phyloP scores from a whole-genome alignment of 2,888 invertebrate species.

The Oscheius sp. region DNA sequence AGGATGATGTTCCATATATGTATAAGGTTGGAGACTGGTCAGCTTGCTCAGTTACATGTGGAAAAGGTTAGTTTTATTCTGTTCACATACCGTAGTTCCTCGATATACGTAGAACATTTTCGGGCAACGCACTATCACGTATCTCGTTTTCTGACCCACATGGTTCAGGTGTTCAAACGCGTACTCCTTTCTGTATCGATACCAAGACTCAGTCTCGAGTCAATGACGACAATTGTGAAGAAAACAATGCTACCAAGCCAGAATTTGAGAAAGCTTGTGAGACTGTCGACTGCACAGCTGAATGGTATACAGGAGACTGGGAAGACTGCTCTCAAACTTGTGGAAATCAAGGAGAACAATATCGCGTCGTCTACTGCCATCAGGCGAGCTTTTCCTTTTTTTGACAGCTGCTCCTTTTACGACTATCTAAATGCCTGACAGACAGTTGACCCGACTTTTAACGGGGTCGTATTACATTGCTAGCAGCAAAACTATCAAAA shows the following conservation, averaged over 20 bases:
- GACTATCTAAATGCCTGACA: slow-evolving; percentile 19
- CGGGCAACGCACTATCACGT: not conserved
- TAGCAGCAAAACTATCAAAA: not conserved
- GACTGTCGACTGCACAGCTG: slow-evolving; percentile 68
- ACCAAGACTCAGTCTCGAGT: slow-evolving; percentile 80
- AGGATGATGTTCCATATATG: slow-evolving; percentile 78
- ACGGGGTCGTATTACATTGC: not conserved
- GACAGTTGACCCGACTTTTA: slow-evolving; percentile 15
- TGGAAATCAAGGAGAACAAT: slow-evolving; percentile 77
- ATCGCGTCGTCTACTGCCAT: slow-evolving; percentile 80
- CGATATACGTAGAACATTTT: not conserved
- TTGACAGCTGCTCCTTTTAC: slow-evolving; percentile 24
- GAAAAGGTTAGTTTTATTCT: slow-evolving; percentile 79
- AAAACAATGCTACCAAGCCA: slow-evolving; percentile 81
- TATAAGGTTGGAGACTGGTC: slow-evolving; percentile 85
- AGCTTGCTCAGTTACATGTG: slow-evolving; percentile 86
- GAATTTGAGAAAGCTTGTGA: slow-evolving; percentile 72
- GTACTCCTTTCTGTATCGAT: slow-evolving; percentile 84
- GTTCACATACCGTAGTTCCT: not conserved
- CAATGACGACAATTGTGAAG: slow-evolving; percentile 80
- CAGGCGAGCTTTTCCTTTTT: slow-evolving; percentile 37
- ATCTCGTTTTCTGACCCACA: not conserved
- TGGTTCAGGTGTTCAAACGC: slow-evolving; percentile 77
- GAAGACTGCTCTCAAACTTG: slow-evolving; percentile 84
- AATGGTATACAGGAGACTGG: slow-evolving; percentile 84